Percentiles rank a stretch among this genome's conserved stretches.
These are phyloP conservation scores for Proisotoma minuta DNA, from an alignment of 2,888 invertebrate genomes.

Conservation along the genomic window DNA sequence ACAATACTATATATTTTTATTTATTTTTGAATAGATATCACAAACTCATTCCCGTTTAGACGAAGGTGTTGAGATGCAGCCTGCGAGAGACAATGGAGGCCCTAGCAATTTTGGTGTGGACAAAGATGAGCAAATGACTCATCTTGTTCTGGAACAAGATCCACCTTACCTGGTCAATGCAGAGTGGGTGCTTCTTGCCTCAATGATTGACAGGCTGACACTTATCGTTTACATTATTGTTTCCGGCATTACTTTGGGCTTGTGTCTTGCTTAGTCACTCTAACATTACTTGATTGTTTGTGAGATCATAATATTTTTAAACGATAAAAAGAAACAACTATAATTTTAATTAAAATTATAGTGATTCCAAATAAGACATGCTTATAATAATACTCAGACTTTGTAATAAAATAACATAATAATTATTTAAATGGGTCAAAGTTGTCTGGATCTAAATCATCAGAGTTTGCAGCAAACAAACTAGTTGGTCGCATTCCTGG, in stretches of 20 bases:
- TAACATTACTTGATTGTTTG: neutral
- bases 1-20: neutral
- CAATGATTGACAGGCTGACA: constrained; percentile 45
- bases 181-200: constrained; percentile 45
- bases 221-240: constrained; percentile 51
- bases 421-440: constrained; percentile 10
- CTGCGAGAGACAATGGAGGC: constrained; percentile 29
- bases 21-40: constrained; percentile 34
- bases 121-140: constrained; percentile 39
- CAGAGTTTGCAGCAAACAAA: neutral
- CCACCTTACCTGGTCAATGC: constrained; percentile 39
- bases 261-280: constrained; percentile 33
- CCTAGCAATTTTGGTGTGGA: constrained; percentile 24
- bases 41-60: constrained; percentile 42
- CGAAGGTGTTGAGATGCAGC: constrained; percentile 46
- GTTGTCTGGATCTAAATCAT: constrained; percentile 8
- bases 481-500: neutral
- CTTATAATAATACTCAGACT: neutral
- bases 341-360: neutral
- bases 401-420: neutral
- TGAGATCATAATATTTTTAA: no score
- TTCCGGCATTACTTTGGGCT: constrained; percentile 53
- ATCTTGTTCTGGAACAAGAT: constrained; percentile 29
- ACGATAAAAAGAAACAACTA: no score
- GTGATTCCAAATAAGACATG: neutral